Conservation (phyloP, 2,113 vertebrate genomes). For the Cyanoliseus patagonus region DNA sequence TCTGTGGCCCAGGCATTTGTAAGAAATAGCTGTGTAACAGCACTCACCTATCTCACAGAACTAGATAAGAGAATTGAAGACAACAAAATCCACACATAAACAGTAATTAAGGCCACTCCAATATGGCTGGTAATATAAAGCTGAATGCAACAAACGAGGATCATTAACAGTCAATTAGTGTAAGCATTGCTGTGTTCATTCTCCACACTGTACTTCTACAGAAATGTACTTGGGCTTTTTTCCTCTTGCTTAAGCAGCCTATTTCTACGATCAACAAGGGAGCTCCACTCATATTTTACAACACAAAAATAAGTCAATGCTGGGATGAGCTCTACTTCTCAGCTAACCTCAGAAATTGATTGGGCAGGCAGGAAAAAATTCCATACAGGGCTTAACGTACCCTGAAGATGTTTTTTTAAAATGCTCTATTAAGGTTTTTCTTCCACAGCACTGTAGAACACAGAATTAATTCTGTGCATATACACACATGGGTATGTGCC, state of each 20-base stretch:
- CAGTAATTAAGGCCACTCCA: background rate
- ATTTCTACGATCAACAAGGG: background rate
- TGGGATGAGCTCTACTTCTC: background rate
- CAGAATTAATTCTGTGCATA: background rate
- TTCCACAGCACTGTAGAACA: background rate
- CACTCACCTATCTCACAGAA: background rate
- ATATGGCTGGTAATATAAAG: fast-evolving
- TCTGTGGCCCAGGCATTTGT: background rate
- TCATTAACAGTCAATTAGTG: background rate
- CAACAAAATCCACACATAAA: background rate
- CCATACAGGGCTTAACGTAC: background rate
- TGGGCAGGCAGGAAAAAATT: background rate
- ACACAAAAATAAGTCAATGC: fast-evolving
- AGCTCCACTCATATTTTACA: background rate
- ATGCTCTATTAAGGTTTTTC: background rate
- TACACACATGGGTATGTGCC: fast-evolving
- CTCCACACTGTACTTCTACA: background rate
- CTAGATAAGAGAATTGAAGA: background rate
- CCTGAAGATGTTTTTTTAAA: background rate
- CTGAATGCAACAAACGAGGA: background rate
- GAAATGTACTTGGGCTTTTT: background rate
- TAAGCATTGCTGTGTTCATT: background rate
- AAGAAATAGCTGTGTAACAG: background rate
- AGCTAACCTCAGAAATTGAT: background rate
- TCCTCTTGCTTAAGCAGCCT: background rate